Base-by-base conservation (phyloP, 2,888 invertebrate genomes). In the Linnaemya tessellans region DNA sequence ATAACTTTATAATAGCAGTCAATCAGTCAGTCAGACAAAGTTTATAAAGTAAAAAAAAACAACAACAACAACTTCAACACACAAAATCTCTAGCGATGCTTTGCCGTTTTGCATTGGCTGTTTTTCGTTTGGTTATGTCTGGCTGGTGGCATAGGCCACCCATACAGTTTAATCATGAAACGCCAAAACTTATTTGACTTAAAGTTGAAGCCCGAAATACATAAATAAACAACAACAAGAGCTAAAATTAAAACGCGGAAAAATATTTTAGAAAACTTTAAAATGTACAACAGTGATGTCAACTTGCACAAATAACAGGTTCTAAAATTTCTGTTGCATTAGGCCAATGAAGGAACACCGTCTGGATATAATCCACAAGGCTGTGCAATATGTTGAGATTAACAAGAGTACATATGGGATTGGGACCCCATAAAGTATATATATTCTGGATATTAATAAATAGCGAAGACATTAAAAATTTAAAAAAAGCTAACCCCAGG, bases 111-210 rank as follows among this genome's bases (percentile, higher is more conserved):
- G 41, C 65, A 30, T 43, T 58, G 58, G 35, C 46, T 65, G 71
- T 46, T 71, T 71, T 71, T 71, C 11, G 46, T 51, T 60, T 43
- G 13, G 25, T 65, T 30, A 35, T 64, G 35, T 46, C 43, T 64
- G 64, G 56, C 62, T 83, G 82, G 82, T 83, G 82, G 82, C 82
- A 73, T 83, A 79, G 88, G 87, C 88, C 88, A 88, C 88, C 88
- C 88, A 88, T 86, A 84, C 81, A 87, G 88, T 84, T 84, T 84
- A 87, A 86, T 87, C 87, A 86, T 73, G 77, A 71, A 83, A 78
- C 43, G 71, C 77, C 77, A 83, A 83, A 82, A 80, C 82, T 71
- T 65, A 77, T 82, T 82, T 77, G 77, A 73, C 82, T 78, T 78
- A 30, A 82, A 65, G 77, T 82, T 77, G 15, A 77, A 77, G 64